A percentile compares a stretch with the other conserved stretches of the same genome.
Evolutionary conservation across 2,888 invertebrate species (phyloP).

Genomic region (Hermodice carunculata): DNA sequence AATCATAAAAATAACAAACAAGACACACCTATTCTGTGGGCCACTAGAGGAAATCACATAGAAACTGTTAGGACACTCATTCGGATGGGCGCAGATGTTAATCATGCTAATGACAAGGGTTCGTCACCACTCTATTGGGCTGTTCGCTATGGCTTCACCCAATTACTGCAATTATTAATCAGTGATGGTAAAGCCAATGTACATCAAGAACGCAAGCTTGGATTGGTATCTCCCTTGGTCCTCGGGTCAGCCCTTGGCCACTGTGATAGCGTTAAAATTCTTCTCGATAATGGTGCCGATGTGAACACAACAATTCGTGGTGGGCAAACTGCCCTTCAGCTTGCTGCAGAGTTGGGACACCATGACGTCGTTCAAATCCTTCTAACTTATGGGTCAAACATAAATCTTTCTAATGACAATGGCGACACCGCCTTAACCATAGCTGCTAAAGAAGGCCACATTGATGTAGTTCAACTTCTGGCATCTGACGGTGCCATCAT

Average conservation of each 20-base stretch:
- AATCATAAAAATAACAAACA: constrained; percentile 42
- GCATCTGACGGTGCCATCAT: constrained; percentile 48
- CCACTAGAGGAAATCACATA: constrained; percentile 58
- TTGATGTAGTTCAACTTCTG: constrained; percentile 51
- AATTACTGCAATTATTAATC: constrained; percentile 52
- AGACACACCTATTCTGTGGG: constrained; percentile 67
- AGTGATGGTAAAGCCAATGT: constrained; percentile 56
- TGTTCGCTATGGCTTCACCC: constrained; percentile 57
- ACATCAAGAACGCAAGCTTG: constrained; percentile 53
- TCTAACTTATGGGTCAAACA: constrained; percentile 20
- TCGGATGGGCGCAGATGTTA: constrained; percentile 46
- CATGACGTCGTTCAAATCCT: constrained; percentile 43
- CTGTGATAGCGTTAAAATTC: constrained; percentile 46
- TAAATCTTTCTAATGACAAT: constrained; percentile 60
- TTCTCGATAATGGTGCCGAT: constrained; percentile 53
- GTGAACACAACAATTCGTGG: constrained; percentile 56
- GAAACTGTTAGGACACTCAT: constrained; percentile 34
- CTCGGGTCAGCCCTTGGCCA: constrained; percentile 63
- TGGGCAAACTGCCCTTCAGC: constrained; percentile 66
- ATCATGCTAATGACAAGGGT: constrained; percentile 62
- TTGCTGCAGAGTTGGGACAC: constrained; percentile 66
- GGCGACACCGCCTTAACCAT: constrained; percentile 60
- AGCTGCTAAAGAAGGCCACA: constrained; percentile 56
- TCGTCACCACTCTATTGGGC: constrained; percentile 68
- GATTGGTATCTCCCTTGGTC: constrained; percentile 63